A percentile compares a stretch with the other conserved stretches of the same genome.
Evolutionary conservation across 23 tunicate genomes (phyloP).

Genomic region (Styela clava): DNA sequence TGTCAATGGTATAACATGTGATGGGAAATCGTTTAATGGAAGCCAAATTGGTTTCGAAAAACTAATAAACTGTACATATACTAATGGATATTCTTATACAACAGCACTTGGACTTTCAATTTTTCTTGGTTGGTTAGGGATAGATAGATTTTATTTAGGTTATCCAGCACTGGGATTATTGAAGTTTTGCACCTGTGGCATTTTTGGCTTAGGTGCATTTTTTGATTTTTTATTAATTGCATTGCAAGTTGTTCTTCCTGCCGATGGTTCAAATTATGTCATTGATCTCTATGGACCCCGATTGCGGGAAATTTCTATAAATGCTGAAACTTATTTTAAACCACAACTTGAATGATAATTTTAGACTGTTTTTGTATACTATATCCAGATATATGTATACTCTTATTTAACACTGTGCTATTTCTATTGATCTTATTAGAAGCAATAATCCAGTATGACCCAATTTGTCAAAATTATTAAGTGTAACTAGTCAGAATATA

Average conservation of each 20-base stretch:
- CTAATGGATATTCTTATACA: slow-evolving; percentile 76
- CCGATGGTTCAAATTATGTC: slow-evolving; percentile 92
- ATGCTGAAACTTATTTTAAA: slow-evolving; percentile 54
- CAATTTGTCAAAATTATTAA: too few species aligned
- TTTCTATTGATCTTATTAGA: too few species aligned
- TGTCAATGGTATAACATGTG: slow-evolving; percentile 29
- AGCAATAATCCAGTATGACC: too few species aligned
- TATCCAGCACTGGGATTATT: slow-evolving; percentile 88
- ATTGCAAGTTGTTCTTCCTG: slow-evolving; percentile 63
- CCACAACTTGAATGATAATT: background rate
- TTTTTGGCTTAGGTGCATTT: slow-evolving; percentile 84
- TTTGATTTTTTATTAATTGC: slow-evolving; percentile 76
- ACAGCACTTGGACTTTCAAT: slow-evolving; percentile 74
- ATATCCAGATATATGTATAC: too few species aligned
- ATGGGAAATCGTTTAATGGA: slow-evolving; percentile 35
- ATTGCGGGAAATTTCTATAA: slow-evolving; percentile 34
- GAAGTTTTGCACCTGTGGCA: slow-evolving; percentile 80
- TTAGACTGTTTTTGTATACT: too few species aligned
- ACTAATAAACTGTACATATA: slow-evolving; percentile 58
- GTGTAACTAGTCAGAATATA: too few species aligned
- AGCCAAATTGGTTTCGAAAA: slow-evolving; percentile 45
- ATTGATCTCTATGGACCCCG: slow-evolving; percentile 82
- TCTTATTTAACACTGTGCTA: too few species aligned
- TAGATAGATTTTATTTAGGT: slow-evolving; percentile 88
- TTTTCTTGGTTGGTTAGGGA: slow-evolving; percentile 90